Evolutionary conservation across 1,140 invertebrate species (phyloP).

Genomic region (Cotesia chilonis): DNA sequence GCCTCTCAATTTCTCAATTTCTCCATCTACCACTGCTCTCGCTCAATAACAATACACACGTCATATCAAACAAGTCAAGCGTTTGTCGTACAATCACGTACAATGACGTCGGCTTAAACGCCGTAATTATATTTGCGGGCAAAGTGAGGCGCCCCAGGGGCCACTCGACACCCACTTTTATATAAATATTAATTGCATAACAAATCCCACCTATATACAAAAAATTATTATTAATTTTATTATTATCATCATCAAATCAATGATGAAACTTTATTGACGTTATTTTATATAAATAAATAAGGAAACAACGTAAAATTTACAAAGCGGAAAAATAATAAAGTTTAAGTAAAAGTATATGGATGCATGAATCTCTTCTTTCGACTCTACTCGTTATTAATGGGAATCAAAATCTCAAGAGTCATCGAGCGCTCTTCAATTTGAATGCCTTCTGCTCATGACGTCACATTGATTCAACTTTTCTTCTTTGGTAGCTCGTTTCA

Average conservation of each 20-base stretch:
- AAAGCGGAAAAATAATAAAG: too few relatives aligned
- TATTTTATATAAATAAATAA: too few relatives aligned
- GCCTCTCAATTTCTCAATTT: slow-evolving; percentile 29
- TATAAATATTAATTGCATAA: neutral
- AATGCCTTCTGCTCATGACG: slow-evolving; percentile 66
- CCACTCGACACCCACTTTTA: neutral
- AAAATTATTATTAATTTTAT: too few relatives aligned
- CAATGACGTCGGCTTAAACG: slow-evolving; percentile 63
- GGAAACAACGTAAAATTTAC: too few relatives aligned
- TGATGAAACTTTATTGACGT: neutral
- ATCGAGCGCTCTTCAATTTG: slow-evolving; percentile 65
- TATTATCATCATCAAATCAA: neutral
- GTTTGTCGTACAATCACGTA: slow-evolving; percentile 58
- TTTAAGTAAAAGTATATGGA: too few relatives aligned
- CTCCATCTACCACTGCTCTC: too few relatives aligned
- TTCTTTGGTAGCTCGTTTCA: neutral
- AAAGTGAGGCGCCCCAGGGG: slow-evolving; percentile 45
- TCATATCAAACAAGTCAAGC: slow-evolving; percentile 61
- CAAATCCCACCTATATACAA: too few relatives aligned
- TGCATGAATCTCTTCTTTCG: too few relatives aligned
- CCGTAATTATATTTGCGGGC: slow-evolving; percentile 65
- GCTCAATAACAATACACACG: slow-evolving; percentile 2
- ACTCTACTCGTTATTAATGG: slow-evolving; percentile 61
- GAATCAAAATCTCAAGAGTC: slow-evolving; percentile 66
- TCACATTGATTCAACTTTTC: slow-evolving; percentile 43